Percentiles rank a stretch among this genome's conserved stretches.
Conservation (phyloP, 2,797 vertebrate species). For the Urocyon cinereoargenteus region DNA sequence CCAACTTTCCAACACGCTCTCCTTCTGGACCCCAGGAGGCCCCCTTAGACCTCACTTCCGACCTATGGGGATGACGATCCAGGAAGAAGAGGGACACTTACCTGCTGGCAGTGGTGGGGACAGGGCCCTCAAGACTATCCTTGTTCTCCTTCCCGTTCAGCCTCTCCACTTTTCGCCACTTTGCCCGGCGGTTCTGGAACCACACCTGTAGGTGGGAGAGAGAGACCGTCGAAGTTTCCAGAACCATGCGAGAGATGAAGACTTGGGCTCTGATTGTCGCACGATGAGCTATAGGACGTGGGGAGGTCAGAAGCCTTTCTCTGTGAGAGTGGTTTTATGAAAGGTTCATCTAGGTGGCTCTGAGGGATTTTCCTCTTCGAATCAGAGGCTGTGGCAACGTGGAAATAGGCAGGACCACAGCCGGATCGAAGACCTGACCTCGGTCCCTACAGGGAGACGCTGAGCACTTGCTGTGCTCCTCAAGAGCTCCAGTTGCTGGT, state of each 20-base stretch:
- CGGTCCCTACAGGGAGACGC: background rate
- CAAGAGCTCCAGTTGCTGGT: rapidly evolving
- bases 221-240: background rate
- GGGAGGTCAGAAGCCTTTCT: background rate
- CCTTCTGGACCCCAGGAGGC: background rate
- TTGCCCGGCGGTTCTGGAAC: constrained; percentile 99
- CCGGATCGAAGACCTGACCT: background rate
- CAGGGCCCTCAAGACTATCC: constrained; percentile 48
- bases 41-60: too few relatives aligned
- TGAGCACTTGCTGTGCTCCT: background rate
- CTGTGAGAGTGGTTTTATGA: background rate
- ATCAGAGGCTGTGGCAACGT: rapidly evolving
- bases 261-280: background rate
- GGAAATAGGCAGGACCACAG: background rate
- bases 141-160: constrained; percentile 84
- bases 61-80: rapidly evolving
- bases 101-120: background rate
- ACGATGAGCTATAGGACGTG: rapidly evolving
- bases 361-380: background rate
- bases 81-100: background rate
- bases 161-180: constrained; percentile 94
- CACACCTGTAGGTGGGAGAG: constrained; percentile 91
- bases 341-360: background rate
- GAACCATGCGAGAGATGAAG: background rate
- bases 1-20: background rate